Conservation (phyloP, 2,113 vertebrate species). For the Oreochromis aureus region DNA sequence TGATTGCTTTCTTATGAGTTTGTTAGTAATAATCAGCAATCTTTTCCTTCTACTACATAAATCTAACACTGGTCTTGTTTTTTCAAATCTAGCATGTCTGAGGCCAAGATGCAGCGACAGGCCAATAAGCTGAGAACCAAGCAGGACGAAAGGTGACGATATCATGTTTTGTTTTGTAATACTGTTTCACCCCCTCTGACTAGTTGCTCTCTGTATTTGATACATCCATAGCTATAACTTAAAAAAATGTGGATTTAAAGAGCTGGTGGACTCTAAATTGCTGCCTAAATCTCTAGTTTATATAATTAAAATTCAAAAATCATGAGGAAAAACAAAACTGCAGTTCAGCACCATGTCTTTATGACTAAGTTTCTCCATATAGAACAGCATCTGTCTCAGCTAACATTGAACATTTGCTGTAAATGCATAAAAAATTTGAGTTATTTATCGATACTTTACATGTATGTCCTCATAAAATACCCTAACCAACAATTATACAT, state of each 20-base stretch:
- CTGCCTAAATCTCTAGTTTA: background rate
- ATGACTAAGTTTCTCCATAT: background rate
- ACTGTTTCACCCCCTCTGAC: background rate
- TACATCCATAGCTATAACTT: background rate
- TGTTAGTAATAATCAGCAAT: background rate
- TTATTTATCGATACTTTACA: background rate
- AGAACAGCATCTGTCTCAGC: background rate
- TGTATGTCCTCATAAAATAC: background rate
- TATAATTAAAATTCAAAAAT: background rate
- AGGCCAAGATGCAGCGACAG: conserved; percentile 74
- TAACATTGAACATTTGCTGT: background rate
- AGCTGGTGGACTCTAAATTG: background rate
- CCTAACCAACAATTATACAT: background rate
- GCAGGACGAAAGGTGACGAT: conserved; percentile 85
- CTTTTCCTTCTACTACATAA: background rate
- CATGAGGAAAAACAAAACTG: background rate
- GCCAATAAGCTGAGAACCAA: conserved; percentile 72
- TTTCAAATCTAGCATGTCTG: conserved; percentile 59
- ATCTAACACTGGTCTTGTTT: background rate
- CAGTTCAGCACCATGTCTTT: background rate
- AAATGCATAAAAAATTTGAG: background rate
- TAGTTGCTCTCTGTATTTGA: background rate
- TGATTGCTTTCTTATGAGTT: background rate
- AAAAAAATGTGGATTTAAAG: background rate
- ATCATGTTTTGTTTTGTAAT: background rate